Evolutionary conservation across 2,888 invertebrate genomes (phyloP).

Genomic region (Nezara viridula): DNA sequence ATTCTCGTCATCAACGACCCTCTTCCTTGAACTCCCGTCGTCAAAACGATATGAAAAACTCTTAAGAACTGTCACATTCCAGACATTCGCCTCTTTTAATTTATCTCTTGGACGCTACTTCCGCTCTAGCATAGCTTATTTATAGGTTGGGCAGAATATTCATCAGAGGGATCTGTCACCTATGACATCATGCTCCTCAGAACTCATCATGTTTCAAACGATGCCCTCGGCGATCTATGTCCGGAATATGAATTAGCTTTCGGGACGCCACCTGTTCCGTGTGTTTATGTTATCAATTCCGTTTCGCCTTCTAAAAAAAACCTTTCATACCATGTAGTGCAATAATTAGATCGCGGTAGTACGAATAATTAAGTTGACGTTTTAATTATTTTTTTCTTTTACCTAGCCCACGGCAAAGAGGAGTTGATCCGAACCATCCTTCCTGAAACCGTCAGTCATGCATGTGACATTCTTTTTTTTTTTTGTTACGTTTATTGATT

Average conservation of each 20-base stretch:
- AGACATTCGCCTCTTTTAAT: constrained; percentile 45
- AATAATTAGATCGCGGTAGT: not conserved
- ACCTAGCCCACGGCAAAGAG: too few relatives aligned
- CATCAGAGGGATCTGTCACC: constrained; percentile 42
- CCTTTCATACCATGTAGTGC: not conserved
- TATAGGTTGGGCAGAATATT: constrained; percentile 55
- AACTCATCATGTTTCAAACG: constrained; percentile 52
- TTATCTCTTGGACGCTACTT: constrained; percentile 45
- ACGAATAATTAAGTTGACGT: not conserved
- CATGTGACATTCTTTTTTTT: too few relatives aligned
- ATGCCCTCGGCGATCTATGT: constrained; percentile 29
- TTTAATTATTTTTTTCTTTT: not conserved
- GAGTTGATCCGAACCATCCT: too few relatives aligned
- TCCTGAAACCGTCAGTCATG: too few relatives aligned
- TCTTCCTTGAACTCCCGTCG: not conserved
- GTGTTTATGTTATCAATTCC: constrained; percentile 12
- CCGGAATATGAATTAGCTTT: constrained; percentile 16
- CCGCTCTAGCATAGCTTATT: constrained; percentile 49
- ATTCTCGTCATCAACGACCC: not conserved
- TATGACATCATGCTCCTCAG: constrained; percentile 52
- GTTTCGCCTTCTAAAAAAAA: not conserved
- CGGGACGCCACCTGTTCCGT: constrained; percentile 29
- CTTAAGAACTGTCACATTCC: constrained; percentile 39
- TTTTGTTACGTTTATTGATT: too few relatives aligned
- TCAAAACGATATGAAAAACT: not conserved